Base-by-base conservation (phyloP, 2,797 vertebrate genomes). In the Dromococcyx pavoninus region DNA sequence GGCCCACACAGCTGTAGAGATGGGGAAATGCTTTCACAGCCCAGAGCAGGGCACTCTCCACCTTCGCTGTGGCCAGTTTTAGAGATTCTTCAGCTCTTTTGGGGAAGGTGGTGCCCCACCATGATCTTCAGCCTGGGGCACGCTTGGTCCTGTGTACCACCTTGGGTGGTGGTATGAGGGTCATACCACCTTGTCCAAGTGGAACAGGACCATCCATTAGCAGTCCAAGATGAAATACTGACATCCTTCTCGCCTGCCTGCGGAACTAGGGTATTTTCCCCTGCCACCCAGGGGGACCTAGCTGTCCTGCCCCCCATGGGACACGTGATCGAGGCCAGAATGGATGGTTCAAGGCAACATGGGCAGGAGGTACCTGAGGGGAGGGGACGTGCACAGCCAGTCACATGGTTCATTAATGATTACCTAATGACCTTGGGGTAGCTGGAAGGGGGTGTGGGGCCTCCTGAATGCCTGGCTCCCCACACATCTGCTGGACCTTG, bases 341-440 rank as follows among this genome's bases (percentile, higher is more conserved):
- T 13, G 48, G 32, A 17, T 22, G 37, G 43, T 7, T n/a, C 27
- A 67, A 39, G 43, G 33, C 35, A 53, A 51, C 33, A 2, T 21
- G 18, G 62, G 46, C 33, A 72, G 46, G 37, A 43, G 25, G 25
- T 41, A 54, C 23, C 27, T 5, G 3, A 61, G 46, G 62, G 82
- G 3, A 69, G 46, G 66, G 79, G 46, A 75, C 0, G 0, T 76
- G 41, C 0, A 0, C 44, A 77, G 76, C 11, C 37, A 33, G 62
- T 75, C 80, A 75, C 0, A 0, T 84, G 72, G 41, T 39, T 92
- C 0, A 23, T 96, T 96, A 96, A 96, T 96, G 60, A 94, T 75
- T 96, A 2, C 56, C 91, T 93, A 93, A 89, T 92, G 91, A 70
- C 96, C 96, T 96, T 95, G 92, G 39, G 35, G 23, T 14, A 13